Evolutionary conservation across 2,888 invertebrate genomes (phyloP).

Genomic region (Epinotia nisella): DNA sequence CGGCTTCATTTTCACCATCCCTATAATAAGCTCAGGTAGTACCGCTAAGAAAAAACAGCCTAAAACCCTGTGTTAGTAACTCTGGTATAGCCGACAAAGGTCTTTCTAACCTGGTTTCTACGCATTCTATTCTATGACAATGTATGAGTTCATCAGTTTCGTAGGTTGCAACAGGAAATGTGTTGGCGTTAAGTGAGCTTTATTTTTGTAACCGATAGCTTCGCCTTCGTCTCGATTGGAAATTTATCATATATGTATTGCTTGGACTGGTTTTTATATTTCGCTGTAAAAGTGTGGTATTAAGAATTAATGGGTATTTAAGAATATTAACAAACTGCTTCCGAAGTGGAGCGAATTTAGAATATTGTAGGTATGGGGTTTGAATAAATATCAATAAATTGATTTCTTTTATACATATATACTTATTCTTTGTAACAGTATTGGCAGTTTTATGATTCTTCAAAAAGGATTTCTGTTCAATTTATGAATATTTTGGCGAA

Average conservation of each 20-base stretch:
- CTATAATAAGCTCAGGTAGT: constrained; percentile 35
- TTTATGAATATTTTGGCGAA: not conserved
- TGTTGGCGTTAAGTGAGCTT: constrained; percentile 57
- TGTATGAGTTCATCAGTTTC: constrained; percentile 33
- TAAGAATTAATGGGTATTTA: constrained; percentile 37
- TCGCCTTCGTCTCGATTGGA: constrained; percentile 37
- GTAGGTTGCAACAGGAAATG: constrained; percentile 55
- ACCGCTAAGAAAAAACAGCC: constrained; percentile 17
- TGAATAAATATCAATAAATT: constrained; percentile 4
- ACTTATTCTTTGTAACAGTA: not conserved
- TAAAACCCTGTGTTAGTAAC: not conserved
- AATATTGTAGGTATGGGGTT: constrained; percentile 15
- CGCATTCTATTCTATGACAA: constrained; percentile 42
- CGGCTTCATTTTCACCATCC: constrained; percentile 36
- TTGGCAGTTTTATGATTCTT: not conserved
- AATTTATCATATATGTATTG: constrained; percentile 33
- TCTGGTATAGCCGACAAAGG: not conserved
- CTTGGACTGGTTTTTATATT: constrained; percentile 25
- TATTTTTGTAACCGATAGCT: constrained; percentile 53
- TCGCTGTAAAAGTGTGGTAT: constrained; percentile 24
- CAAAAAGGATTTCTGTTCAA: not conserved
- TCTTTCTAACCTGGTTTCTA: constrained; percentile 38
- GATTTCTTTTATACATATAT: not conserved
- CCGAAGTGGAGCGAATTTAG: constrained; percentile 22
- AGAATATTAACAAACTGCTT: constrained; percentile 40